phyloP scores from a whole-genome alignment of 64 coral and sea anemone genomes.

The Trachythela sp. region DNA sequence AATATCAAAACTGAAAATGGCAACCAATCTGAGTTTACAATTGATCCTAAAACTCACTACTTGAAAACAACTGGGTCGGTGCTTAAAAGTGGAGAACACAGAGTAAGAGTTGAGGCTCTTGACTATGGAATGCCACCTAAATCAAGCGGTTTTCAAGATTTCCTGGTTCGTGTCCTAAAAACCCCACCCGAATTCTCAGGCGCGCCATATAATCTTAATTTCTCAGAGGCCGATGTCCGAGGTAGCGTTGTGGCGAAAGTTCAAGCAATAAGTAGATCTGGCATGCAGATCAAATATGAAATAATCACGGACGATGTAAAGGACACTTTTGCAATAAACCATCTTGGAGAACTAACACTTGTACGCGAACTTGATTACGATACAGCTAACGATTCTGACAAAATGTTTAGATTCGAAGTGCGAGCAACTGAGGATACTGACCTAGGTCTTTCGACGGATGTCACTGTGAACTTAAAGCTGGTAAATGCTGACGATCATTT shows the following conservation, averaged over 20 bases:
- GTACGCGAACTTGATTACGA: background rate
- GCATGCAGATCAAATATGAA: background rate
- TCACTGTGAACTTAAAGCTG: background rate
- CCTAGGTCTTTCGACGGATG: background rate
- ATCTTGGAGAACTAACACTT: slow-evolving; percentile 1
- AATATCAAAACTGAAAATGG: background rate
- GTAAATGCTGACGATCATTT: slow-evolving; percentile 15
- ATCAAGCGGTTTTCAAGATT: background rate
- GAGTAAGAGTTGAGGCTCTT: background rate
- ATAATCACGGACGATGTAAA: background rate
- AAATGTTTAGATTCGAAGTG: background rate
- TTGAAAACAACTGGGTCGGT: background rate
- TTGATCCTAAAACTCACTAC: background rate
- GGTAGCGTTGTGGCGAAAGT: background rate
- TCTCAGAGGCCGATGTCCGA: background rate
- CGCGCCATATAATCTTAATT: background rate
- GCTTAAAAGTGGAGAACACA: background rate
- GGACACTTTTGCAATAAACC: slow-evolving; percentile 5
- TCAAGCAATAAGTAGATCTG: background rate
- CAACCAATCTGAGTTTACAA: background rate
- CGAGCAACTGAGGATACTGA: background rate
- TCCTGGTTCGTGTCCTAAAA: background rate
- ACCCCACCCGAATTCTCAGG: background rate
- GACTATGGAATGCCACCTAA: slow-evolving; percentile 19
- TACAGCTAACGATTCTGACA: background rate